These are phyloP conservation scores for Athripsodes cinereus DNA, from an alignment of 2,888 invertebrate species.

Conservation along the genomic window DNA sequence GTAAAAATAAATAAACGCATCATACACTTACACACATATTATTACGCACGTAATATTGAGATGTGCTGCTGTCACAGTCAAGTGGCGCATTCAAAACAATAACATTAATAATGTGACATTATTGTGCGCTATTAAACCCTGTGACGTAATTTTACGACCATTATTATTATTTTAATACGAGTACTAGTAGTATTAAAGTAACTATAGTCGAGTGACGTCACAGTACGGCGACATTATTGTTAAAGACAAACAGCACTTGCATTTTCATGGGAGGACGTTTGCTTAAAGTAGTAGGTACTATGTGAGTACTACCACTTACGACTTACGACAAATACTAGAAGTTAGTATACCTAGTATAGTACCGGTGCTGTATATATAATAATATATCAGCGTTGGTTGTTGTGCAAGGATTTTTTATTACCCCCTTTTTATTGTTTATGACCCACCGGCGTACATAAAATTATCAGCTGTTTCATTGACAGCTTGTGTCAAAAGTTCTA, in stretches of 20 bases:
- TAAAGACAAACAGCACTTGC: conserved; percentile 26
- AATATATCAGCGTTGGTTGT: too few species aligned
- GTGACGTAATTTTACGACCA: conserved; percentile 18
- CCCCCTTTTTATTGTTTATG: conserved; percentile 27
- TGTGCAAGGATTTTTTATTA: conserved; percentile 26
- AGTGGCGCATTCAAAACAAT: neutral
- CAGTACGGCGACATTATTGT: neutral
- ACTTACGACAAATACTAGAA: too few species aligned
- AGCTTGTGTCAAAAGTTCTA: neutral
- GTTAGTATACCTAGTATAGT: too few species aligned
- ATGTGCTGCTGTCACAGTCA: neutral
- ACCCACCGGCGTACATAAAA: conserved; percentile 25
- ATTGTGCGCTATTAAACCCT: conserved; percentile 14
- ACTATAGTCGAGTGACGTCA: conserved; percentile 21
- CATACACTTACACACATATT: too few species aligned
- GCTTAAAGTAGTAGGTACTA: neutral
- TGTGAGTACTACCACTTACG: neutral
- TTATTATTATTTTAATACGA: neutral
- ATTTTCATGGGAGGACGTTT: conserved; percentile 21
- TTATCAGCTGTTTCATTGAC: conserved; percentile 20
- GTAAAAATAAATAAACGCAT: too few species aligned
- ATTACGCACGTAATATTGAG: too few species aligned
- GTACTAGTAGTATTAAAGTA: too few species aligned
- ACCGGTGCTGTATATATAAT: too few species aligned
- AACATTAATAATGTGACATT: too few species aligned